Conservation (phyloP, 1,140 invertebrate species). For the Halictus rubicundus region DNA sequence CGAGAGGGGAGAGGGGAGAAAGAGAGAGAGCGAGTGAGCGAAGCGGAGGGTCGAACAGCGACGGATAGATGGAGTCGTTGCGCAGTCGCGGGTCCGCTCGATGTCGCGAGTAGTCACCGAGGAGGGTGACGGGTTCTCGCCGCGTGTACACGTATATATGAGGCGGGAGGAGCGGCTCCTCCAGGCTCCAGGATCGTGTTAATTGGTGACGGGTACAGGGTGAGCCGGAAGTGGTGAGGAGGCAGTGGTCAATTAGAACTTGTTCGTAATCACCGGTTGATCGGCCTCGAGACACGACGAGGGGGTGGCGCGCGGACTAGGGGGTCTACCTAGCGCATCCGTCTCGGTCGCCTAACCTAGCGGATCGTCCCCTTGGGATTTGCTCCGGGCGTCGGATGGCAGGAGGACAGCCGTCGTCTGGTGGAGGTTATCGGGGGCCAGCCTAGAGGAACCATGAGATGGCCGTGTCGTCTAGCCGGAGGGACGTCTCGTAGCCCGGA, state of each 20-base stretch:
- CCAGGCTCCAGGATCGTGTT: conserved; percentile 26
- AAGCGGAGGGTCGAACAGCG: conserved; percentile 41
- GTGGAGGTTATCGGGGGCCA: too few species aligned
- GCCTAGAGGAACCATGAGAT: too few species aligned
- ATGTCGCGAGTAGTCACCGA: conserved; percentile 56
- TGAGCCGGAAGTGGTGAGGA: conserved; percentile 2
- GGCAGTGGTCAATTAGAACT: conserved; percentile 21
- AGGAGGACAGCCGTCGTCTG: too few species aligned
- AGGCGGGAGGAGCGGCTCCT: conserved; percentile 27
- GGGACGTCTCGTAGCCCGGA: too few species aligned
- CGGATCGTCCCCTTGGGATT: too few species aligned
- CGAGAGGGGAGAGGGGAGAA: too few species aligned
- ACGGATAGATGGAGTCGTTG: conserved; percentile 35
- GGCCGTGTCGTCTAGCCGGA: too few species aligned
- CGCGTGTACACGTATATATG: conserved; percentile 60
- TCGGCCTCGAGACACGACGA: too few species aligned
- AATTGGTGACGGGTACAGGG: conserved; percentile 14
- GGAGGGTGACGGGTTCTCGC: conserved; percentile 56
- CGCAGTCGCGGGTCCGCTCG: conserved; percentile 57
- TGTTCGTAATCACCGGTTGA: background rate
- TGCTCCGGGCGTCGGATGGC: too few species aligned
- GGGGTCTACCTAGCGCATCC: too few species aligned
- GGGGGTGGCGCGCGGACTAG: too few species aligned
- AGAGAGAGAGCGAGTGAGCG: background rate
- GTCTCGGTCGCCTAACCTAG: too few species aligned